Percentiles rank a stretch among this genome's conserved stretches.
phyloP scores from a whole-genome alignment of 1,140 invertebrate species.

The Sarcophaga peregrina region DNA sequence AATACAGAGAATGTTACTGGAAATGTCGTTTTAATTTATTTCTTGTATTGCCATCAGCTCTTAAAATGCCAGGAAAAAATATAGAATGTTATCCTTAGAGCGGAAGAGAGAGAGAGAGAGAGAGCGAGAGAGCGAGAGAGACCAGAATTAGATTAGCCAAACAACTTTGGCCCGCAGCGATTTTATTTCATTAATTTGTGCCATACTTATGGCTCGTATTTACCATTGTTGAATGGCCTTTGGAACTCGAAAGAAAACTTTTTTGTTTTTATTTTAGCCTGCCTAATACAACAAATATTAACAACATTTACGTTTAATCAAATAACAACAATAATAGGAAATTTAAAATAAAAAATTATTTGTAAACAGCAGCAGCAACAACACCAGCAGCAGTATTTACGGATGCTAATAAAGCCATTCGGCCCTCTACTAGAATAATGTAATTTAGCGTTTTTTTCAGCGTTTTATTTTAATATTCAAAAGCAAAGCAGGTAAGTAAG shows the following conservation, averaged over 20 bases:
- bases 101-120: neutral
- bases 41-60: neutral
- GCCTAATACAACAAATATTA: constrained; percentile 18
- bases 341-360: no score
- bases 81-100: neutral
- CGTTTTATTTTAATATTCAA: no score
- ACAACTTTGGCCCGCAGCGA: neutral
- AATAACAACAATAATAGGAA: neutral
- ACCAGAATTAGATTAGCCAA: constrained; percentile 29
- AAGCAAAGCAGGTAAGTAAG: no score
- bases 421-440: no score
- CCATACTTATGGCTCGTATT: neutral
- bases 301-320: constrained; percentile 32
- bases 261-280: neutral
- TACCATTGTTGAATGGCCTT: neutral
- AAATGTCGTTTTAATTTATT: constrained; percentile 29
- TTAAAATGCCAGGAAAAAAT: neutral
- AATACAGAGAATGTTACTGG: neutral
- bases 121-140: no score
- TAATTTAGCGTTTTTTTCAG: neutral
- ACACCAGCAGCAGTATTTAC: no score
- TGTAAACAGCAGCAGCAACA: no score
- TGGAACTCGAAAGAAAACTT: no score
- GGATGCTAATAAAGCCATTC: no score
- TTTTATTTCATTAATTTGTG: constrained; percentile 12